A percentile compares a stretch with the other conserved stretches of the same genome.
Conservation (phyloP, 2,113 vertebrate species). For the Tachycineta bicolor region DNA sequence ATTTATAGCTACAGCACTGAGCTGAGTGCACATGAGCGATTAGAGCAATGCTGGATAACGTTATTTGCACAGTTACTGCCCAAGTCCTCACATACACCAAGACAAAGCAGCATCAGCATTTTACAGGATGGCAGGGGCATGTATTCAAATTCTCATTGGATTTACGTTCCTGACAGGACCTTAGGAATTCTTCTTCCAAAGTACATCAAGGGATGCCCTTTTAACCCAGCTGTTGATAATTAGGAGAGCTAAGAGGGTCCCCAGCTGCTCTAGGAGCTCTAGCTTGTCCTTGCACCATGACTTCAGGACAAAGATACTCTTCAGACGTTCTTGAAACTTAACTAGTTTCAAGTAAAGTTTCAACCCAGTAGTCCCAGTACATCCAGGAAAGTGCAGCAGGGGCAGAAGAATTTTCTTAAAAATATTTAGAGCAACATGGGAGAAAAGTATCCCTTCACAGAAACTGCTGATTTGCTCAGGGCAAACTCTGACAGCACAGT, state of each 20-base stretch:
- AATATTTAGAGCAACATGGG: neutral
- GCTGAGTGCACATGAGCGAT: conserved; percentile 7
- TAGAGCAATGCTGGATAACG: neutral
- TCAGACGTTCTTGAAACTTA: neutral
- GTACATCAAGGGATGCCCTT: neutral
- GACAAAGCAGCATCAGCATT: conserved; percentile 44
- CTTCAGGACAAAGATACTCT: neutral
- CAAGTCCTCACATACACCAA: neutral
- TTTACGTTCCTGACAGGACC: neutral
- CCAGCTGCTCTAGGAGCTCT: neutral
- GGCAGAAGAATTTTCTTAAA: neutral
- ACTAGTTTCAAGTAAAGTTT: neutral
- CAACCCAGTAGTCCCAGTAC: neutral
- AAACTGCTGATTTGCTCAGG: neutral
- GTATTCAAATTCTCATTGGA: neutral
- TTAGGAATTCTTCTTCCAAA: neutral
- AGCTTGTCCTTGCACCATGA: neutral
- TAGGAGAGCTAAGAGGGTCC: neutral
- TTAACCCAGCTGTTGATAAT: neutral
- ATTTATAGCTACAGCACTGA: conserved; percentile 44
- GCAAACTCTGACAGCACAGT: conserved; percentile 6
- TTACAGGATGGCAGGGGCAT: neutral
- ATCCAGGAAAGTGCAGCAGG: neutral
- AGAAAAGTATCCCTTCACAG: neutral
- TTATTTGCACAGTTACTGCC: conserved; percentile 14